Conservation (phyloP, 92 coral and sea anemone species). For the Anthopleura xanthogrammica region DNA sequence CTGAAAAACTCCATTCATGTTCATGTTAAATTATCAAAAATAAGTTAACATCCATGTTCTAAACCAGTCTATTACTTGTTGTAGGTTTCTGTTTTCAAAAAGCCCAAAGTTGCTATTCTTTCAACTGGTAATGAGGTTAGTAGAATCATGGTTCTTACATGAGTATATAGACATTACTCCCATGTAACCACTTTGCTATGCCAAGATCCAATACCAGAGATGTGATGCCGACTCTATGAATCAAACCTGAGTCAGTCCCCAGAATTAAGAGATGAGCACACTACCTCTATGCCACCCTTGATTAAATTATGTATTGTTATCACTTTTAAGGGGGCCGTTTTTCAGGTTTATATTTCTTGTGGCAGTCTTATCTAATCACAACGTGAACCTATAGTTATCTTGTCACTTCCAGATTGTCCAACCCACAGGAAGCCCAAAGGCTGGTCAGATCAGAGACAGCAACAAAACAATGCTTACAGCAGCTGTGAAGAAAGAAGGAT, state of each 20-base stretch:
- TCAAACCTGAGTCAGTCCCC: too few relatives aligned
- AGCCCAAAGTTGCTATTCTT: constrained; percentile 91
- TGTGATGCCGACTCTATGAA: too few relatives aligned
- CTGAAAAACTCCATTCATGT: too few relatives aligned
- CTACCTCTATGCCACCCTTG: too few relatives aligned
- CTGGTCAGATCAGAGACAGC: constrained; percentile 93
- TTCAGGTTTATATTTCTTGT: neutral
- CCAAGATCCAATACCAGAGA: too few relatives aligned
- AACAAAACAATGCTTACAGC: constrained; percentile 79
- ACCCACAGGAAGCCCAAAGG: constrained; percentile 53
- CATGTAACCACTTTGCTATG: neutral
- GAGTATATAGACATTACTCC: neutral
- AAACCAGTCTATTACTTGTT: neutral
- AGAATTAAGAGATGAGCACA: too few relatives aligned
- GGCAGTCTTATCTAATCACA: neutral
- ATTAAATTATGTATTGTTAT: too few relatives aligned
- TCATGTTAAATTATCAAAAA: too few relatives aligned
- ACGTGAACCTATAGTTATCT: neutral
- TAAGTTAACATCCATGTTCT: too few relatives aligned
- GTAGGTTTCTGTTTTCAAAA: constrained; percentile 70
- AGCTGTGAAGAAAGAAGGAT: constrained; percentile 74
- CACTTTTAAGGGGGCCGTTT: too few relatives aligned
- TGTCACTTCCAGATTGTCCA: constrained; percentile 50
- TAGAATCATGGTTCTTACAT: neutral
- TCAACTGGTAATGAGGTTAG: constrained; percentile 94